Base-by-base conservation (phyloP, 1,140 invertebrate species). In the Heliconius himera region DNA sequence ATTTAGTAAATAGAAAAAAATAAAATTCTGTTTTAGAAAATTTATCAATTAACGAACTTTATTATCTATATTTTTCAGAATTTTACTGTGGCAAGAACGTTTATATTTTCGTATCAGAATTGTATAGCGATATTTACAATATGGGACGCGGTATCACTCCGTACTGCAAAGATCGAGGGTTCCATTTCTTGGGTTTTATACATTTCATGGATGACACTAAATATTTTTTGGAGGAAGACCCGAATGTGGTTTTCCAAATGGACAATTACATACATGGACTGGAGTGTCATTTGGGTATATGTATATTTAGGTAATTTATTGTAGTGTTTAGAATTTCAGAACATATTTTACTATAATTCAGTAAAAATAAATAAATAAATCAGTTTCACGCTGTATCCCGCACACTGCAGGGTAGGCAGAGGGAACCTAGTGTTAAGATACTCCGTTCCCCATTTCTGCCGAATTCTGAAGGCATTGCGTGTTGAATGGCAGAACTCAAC, bases 31-130 rank as follows among this genome's bases (percentile, higher is more conserved):
- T 16, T 0, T 46, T 46, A 16, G 41, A 46, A 46, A 46, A 46
- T 13, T 3, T 16, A 8, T 36, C 6, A 6, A 36, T n/a, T 54
- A 54, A 54, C 18, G 16, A 18, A 54, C 4, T 54, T 54, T 54
- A 29, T 70, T 36, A 36, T 36, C 33, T 36, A 36, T 36, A 36
- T 22, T n/a, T 87, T 84, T 33, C 85, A 94, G 92, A 94, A 74
- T 94, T 80, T 82, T 94, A 93, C 74, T 94, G 92, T 74, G 92
- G 92, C 16, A 92, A 85, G 71, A 94, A 94, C 72, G 88, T 94
- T 5, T 94, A 94, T 79, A 71, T 94, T 0, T 94, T 94, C 72
- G n/a, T 93, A 8, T 94, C 92, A 9, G 91, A 94, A 79, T 29
- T 94, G 33, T 93, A 92, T 81, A 92, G 89, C 49, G 92, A 94